phyloP scores from a whole-genome alignment of 2,888 invertebrate species.

The Allacma fusca region DNA sequence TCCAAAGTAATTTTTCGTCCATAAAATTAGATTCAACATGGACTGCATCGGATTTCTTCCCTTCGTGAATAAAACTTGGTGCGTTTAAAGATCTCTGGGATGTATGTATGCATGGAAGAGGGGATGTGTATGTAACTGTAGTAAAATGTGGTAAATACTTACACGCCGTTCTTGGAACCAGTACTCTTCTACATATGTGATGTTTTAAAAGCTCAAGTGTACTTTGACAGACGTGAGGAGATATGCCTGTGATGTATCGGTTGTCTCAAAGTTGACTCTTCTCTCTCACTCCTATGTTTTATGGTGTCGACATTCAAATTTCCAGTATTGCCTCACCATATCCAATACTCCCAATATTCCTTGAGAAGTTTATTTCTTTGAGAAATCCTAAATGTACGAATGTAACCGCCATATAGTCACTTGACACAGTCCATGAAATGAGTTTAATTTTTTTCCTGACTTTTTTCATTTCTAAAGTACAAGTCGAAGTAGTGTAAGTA shows the following conservation, averaged over 20 bases:
- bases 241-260: constrained; percentile 24
- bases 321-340: neutral
- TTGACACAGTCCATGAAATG: constrained; percentile 59
- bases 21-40: constrained; percentile 11
- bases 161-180: neutral
- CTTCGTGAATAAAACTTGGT: neutral
- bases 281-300: constrained; percentile 20
- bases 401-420: no score
- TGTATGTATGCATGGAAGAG: no score
- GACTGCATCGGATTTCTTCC: neutral
- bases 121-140: no score
- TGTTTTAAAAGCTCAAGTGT: constrained; percentile 13
- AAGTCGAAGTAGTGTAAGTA: no score
- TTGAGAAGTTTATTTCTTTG: no score
- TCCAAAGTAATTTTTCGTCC: constrained; percentile 1
- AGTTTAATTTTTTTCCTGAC: constrained; percentile 49
- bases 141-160: neutral
- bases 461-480: neutral
- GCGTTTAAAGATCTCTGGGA: no score
- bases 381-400: no score
- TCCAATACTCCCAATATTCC: no score
- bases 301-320: constrained; percentile 2
- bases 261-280: constrained; percentile 27
- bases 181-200: neutral
- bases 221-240: constrained; percentile 27